Conservation (phyloP, 2,113 vertebrate species). For the Hemicordylus capensis region DNA sequence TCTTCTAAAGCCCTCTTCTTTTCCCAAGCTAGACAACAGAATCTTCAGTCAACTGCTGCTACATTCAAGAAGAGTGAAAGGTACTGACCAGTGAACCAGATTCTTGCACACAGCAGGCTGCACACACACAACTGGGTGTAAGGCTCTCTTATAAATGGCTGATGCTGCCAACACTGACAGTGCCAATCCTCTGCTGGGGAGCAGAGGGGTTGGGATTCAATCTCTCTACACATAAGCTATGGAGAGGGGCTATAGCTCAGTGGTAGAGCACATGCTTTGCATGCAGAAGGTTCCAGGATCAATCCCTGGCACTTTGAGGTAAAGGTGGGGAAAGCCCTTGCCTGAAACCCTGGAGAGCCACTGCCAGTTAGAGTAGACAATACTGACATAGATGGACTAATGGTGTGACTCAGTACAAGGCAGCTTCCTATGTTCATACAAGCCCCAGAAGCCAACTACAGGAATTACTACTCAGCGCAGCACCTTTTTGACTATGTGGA, state of each 20-base stretch:
- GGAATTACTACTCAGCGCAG: background rate
- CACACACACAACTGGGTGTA: background rate
- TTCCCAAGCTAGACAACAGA: conserved; percentile 18
- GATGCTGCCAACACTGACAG: background rate
- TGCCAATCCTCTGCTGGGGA: background rate
- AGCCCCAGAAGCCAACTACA: no score
- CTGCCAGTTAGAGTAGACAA: no score
- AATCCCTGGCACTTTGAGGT: no score
- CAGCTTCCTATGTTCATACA: background rate
- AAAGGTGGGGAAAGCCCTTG: no score
- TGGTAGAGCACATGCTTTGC: no score
- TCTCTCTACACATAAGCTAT: background rate
- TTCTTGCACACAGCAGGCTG: background rate
- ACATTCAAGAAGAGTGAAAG: conserved; percentile 57
- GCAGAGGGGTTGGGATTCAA: background rate
- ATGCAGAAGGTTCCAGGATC: no score
- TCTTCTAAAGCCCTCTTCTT: conserved; percentile 45
- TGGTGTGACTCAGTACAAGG: no score
- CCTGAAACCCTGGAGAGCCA: no score
- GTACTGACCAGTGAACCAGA: background rate
- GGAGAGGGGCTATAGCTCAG: no score
- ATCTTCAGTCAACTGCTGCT: conserved; percentile 44
- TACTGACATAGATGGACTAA: no score
- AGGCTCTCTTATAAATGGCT: background rate
- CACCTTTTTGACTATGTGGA: background rate